These are phyloP conservation scores for Dryobota labecula DNA, from an alignment of 2,888 invertebrate species.

Conservation along the genomic window DNA sequence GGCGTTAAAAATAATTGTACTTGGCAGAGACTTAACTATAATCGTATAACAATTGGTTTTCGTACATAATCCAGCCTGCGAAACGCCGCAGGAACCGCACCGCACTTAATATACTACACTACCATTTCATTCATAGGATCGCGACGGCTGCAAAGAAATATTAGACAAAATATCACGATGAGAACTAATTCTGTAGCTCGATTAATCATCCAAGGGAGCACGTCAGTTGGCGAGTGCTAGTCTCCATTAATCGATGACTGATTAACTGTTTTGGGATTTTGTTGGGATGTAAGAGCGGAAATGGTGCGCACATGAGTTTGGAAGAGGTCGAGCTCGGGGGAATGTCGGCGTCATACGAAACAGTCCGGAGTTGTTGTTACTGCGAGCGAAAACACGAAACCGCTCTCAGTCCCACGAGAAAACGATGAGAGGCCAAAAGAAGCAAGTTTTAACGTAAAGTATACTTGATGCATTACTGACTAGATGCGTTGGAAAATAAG, in stretches of 20 bases:
- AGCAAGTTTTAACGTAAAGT: conserved; percentile 50
- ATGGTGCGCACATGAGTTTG: conserved; percentile 33
- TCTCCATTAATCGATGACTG: conserved; percentile 63
- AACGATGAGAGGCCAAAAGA: conserved; percentile 41
- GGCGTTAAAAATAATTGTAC: conserved; percentile 26
- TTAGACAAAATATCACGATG: conserved; percentile 57
- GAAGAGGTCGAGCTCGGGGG: conserved; percentile 42
- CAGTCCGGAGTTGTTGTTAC: conserved; percentile 53
- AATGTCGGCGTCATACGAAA: conserved; percentile 45
- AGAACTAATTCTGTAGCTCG: conserved; percentile 62
- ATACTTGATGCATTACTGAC: conserved; percentile 30
- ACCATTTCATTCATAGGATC: conserved; percentile 30
- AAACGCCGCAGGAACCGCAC: conserved; percentile 29
- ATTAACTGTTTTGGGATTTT: conserved; percentile 66
- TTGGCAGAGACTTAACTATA: conserved; percentile 6
- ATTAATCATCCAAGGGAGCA: conserved; percentile 68
- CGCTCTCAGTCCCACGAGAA: conserved; percentile 59
- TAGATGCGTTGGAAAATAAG: conserved; percentile 17
- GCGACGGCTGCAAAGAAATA: conserved; percentile 62
- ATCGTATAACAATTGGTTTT: neutral
- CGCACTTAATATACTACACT: conserved; percentile 13
- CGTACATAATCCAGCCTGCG: conserved; percentile 11
- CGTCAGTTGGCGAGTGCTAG: conserved; percentile 64
- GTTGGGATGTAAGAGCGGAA: conserved; percentile 40
- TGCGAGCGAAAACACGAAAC: conserved; percentile 58